Evolutionary conservation across 2,113 vertebrate genomes (phyloP).

Genomic region (Gavia stellata): DNA sequence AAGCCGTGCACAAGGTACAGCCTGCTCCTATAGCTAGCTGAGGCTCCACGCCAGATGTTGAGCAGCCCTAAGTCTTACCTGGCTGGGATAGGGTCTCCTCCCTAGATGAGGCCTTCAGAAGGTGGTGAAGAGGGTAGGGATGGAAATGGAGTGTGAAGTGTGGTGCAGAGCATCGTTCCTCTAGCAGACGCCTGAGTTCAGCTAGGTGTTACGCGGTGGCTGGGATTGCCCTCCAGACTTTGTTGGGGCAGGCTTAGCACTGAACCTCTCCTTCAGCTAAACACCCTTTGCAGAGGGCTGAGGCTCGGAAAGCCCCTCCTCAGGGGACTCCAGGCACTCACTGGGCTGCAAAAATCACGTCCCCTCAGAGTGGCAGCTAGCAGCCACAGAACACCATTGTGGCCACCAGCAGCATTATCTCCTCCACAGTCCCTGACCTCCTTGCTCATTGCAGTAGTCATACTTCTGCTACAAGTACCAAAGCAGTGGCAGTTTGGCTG

Average conservation of each 20-base stretch:
- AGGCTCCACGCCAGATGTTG: neutral
- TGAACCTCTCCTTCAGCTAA: neutral
- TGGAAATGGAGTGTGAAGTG: neutral
- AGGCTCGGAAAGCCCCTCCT: neutral
- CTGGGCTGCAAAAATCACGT: neutral
- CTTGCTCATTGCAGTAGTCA: neutral
- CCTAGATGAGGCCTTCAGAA: neutral
- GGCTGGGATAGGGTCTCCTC: neutral
- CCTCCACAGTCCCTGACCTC: neutral
- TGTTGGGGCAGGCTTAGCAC: neutral
- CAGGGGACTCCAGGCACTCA: neutral
- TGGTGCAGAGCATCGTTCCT: neutral
- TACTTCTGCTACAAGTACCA: neutral
- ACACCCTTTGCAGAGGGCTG: neutral
- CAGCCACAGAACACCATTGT: neutral
- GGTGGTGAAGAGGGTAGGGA: neutral
- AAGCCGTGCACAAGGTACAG: neutral
- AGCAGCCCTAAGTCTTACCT: neutral
- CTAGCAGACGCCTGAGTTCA: neutral
- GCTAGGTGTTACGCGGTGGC: neutral
- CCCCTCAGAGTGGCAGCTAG: neutral
- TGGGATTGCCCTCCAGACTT: neutral
- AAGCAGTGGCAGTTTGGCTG: neutral
- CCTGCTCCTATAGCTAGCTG: neutral
- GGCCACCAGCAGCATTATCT: neutral